Conservation (phyloP, 2,113 vertebrate species). For the Athene cunicularia region DNA sequence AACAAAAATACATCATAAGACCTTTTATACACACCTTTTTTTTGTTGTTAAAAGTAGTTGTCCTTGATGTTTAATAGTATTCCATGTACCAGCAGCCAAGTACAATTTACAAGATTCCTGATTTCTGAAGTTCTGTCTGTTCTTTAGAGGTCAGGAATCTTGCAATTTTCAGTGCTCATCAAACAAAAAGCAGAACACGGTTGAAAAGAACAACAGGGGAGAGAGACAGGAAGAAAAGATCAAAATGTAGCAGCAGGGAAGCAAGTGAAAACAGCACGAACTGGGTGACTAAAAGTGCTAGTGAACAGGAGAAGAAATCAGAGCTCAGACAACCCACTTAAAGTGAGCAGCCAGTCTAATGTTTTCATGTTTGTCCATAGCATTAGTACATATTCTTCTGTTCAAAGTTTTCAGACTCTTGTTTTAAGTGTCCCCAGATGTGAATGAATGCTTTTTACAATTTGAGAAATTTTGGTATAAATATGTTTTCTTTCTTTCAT, state of each 20-base stretch:
- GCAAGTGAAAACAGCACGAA: neutral
- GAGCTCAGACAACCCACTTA: neutral
- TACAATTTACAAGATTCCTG: neutral
- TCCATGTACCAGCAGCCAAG: neutral
- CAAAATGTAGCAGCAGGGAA: slow-evolving; percentile 18
- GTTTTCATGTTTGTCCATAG: neutral
- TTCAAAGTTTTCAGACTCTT: neutral
- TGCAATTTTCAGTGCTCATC: neutral
- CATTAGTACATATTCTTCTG: neutral
- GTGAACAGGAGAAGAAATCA: neutral
- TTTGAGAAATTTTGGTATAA: neutral
- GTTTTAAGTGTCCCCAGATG: neutral
- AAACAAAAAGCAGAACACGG: neutral
- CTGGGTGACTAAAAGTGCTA: neutral
- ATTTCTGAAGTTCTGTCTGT: neutral
- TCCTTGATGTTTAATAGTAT: neutral
- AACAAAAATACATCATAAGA: neutral
- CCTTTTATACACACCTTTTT: neutral
- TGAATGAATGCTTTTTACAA: neutral
- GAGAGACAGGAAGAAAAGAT: neutral
- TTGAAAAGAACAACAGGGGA: neutral
- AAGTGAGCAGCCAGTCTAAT: neutral
- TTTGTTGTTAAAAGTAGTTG: neutral
- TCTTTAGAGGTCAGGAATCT: neutral
- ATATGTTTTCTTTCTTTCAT: neutral